phyloP scores from a whole-genome alignment of 2,797 vertebrate genomes.

The Fringilla coelebs region DNA sequence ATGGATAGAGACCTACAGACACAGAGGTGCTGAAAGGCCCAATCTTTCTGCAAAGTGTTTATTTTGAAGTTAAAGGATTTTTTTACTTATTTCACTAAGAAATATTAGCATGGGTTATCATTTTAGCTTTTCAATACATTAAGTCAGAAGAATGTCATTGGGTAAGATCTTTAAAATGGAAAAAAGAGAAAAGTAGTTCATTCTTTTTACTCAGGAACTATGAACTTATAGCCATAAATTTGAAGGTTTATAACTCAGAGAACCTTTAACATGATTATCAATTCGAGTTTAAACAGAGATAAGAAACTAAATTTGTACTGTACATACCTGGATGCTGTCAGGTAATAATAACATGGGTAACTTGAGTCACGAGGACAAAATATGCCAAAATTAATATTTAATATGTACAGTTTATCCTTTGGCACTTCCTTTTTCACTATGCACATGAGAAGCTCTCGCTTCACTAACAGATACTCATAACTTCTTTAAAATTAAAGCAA shows the following conservation, averaged over 20 bases:
- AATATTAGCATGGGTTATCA: not conserved
- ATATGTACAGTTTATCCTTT: not conserved
- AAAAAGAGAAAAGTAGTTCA: not conserved
- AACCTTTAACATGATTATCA: not conserved
- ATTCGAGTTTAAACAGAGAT: not conserved
- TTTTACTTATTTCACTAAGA: not conserved
- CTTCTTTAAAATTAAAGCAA: not conserved
- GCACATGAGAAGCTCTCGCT: not conserved
- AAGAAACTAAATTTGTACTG: not conserved
- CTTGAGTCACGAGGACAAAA: not conserved
- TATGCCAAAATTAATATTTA: not conserved
- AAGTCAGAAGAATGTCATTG: not conserved
- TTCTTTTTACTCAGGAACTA: not conserved
- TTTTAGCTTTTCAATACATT: not conserved
- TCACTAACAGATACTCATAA: not conserved
- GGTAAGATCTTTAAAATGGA: not conserved
- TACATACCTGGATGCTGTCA: not conserved
- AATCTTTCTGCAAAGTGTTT: not conserved
- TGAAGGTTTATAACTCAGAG: not conserved
- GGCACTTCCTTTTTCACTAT: not conserved
- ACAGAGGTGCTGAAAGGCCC: not conserved
- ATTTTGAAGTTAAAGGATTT: not conserved
- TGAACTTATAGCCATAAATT: not conserved
- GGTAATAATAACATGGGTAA: not conserved
- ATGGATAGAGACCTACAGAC: not conserved